These are phyloP conservation scores for Pleuronectes platessa DNA, from an alignment of 2,113 vertebrate genomes.

Conservation along the genomic window DNA sequence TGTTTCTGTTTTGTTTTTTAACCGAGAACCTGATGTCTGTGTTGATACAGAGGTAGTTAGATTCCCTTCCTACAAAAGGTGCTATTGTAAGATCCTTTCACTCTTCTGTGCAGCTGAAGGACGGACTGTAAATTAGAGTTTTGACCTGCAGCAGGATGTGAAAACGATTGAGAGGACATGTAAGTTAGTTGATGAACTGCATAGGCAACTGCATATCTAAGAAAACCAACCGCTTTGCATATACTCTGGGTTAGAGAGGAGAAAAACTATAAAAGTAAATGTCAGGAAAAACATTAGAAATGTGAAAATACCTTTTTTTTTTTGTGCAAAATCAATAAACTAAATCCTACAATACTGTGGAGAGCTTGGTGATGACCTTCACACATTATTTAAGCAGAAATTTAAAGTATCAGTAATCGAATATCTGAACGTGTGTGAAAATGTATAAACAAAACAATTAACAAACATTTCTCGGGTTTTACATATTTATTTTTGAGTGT, in stretches of 20 bases:
- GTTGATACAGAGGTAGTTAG: slow-evolving; percentile 49
- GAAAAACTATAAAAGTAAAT: slow-evolving; percentile 53
- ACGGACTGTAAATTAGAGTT: slow-evolving; percentile 59
- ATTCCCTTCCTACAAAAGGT: slow-evolving; percentile 74
- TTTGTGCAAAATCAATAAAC: slow-evolving; percentile 76
- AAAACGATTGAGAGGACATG: slow-evolving; percentile 61
- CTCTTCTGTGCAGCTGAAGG: slow-evolving; percentile 81
- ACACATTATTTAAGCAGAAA: not conserved
- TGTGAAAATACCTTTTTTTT: slow-evolving; percentile 66
- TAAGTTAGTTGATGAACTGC: slow-evolving; percentile 39
- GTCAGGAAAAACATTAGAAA: slow-evolving; percentile 46
- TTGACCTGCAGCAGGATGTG: slow-evolving; percentile 60
- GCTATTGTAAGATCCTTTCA: slow-evolving; percentile 76
- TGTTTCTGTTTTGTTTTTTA: slow-evolving; percentile 61
- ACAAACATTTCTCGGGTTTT: slow-evolving; percentile 38
- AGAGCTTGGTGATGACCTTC: slow-evolving; percentile 65
- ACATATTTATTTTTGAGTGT: slow-evolving; percentile 61
- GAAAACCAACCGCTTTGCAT: slow-evolving; percentile 49
- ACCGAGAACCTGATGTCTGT: slow-evolving; percentile 40
- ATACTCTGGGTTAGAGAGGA: slow-evolving; percentile 49
- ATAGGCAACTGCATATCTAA: slow-evolving; percentile 44
- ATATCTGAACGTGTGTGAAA: not conserved
- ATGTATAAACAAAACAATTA: not conserved
- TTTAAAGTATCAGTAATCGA: not conserved
- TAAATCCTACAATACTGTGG: slow-evolving; percentile 58